Conservation (phyloP, 2,797 vertebrate species). For the Lepus townsendii region DNA sequence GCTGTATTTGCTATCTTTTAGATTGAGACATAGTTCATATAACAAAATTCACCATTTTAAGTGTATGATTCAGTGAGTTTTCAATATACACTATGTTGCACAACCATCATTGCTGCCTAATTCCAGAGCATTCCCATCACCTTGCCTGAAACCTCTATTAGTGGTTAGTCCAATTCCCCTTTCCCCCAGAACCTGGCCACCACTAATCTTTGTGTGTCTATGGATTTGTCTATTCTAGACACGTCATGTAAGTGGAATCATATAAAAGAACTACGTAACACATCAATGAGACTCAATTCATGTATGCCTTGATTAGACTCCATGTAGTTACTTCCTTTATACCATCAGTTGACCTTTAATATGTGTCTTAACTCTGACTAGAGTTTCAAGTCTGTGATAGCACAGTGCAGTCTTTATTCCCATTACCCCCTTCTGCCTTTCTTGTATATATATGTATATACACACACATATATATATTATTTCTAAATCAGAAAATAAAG, state of each 20-base stretch:
- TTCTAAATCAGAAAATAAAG: conserved; percentile 81
- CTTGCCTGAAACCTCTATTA: background rate
- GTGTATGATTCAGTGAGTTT: background rate
- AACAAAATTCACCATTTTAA: background rate
- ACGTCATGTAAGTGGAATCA: background rate
- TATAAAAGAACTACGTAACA: no score
- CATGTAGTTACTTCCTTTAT: conserved; percentile 35
- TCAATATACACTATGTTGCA: background rate
- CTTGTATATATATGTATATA: background rate
- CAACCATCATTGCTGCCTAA: background rate
- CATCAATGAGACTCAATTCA: background rate
- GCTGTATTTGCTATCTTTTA: background rate
- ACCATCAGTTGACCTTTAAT: conserved; percentile 35
- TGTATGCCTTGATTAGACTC: background rate
- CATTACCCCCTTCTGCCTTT: background rate
- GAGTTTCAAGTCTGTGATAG: conserved; percentile 37
- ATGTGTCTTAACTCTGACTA: background rate
- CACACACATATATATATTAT: background rate
- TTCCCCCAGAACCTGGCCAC: background rate
- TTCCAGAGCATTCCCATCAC: background rate
- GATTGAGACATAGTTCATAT: background rate
- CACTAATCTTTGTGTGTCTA: background rate
- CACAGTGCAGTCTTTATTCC: conserved; percentile 37
- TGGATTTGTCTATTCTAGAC: background rate
- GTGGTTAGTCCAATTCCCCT: background rate